Percentiles rank a stretch among this genome's conserved stretches.
Conservation (phyloP, 1,140 invertebrate genomes). For the Orius laevigatus region DNA sequence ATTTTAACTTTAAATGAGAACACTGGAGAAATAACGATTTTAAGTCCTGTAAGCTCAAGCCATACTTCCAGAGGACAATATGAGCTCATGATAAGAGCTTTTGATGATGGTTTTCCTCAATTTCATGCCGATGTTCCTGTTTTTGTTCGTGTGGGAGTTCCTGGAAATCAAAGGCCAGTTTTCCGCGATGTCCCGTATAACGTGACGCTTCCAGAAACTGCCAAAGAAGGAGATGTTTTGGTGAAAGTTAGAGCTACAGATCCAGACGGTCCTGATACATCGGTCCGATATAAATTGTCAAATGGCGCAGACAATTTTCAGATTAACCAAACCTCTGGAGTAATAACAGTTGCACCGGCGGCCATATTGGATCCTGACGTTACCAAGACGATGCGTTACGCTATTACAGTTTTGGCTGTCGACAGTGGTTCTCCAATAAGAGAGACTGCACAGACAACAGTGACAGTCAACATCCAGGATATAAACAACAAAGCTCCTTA, state of each 20-base stretch:
- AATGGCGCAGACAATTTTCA: slow-evolving; percentile 64
- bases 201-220: slow-evolving; percentile 52
- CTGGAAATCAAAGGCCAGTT: slow-evolving; percentile 57
- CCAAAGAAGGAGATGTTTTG: slow-evolving; percentile 46
- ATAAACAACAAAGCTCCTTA: slow-evolving; percentile 69
- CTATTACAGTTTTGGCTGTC: slow-evolving; percentile 52
- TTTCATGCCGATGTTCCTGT: slow-evolving; percentile 45
- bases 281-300: slow-evolving; percentile 53
- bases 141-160: slow-evolving; percentile 51
- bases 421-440: slow-evolving; percentile 54
- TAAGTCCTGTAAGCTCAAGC: slow-evolving; percentile 42
- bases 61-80: slow-evolving; percentile 57
- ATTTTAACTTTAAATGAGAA: slow-evolving; percentile 42
- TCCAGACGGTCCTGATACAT: slow-evolving; percentile 53
- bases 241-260: slow-evolving; percentile 52
- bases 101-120: slow-evolving; percentile 47
- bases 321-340: slow-evolving; percentile 52
- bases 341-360: slow-evolving; percentile 53
- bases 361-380: slow-evolving; percentile 53
- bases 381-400: slow-evolving; percentile 42
- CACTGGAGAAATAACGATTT: slow-evolving; percentile 50
- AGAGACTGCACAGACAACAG: slow-evolving; percentile 56
- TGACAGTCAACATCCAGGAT: slow-evolving; percentile 54
- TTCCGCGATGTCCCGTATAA: slow-evolving; percentile 57
- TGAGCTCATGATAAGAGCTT: slow-evolving; percentile 47